Evolutionary conservation across 2,113 vertebrate species (phyloP).

Genomic region (Burhinus bistriatus): DNA sequence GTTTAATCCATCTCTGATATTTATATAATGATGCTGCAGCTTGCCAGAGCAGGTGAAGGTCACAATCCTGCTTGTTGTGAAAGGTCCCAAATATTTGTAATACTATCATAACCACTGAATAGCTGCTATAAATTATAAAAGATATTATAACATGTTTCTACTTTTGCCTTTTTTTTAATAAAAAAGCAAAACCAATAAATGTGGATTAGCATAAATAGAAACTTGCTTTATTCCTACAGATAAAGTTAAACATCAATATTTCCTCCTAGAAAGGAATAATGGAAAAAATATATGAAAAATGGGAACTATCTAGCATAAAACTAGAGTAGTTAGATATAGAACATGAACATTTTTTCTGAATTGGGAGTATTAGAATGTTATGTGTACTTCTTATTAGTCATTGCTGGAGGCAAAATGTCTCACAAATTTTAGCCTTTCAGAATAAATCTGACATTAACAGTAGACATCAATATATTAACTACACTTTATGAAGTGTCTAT

Average conservation of each 20-base stretch:
- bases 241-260: not conserved
- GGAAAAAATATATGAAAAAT: not conserved
- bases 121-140: not conserved
- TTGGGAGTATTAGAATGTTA: not conserved
- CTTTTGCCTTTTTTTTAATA: not conserved
- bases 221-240: not conserved
- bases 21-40: not conserved
- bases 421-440: not conserved
- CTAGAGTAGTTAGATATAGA: not conserved
- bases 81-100: not conserved
- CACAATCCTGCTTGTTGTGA: not conserved
- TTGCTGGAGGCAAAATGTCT: not conserved
- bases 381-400: not conserved
- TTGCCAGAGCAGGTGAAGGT: slow-evolving; percentile 29
- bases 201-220: not conserved
- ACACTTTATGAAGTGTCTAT: not conserved
- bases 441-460: not conserved
- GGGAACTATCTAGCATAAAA: not conserved
- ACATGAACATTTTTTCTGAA: not conserved
- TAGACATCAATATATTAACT: not conserved
- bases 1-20: not conserved
- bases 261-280: not conserved
- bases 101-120: not conserved
- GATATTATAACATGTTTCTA: not conserved
- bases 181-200: not conserved